These are phyloP conservation scores for Pomacea maculata DNA, from an alignment of 1,140 invertebrate genomes.

Conservation along the genomic window DNA sequence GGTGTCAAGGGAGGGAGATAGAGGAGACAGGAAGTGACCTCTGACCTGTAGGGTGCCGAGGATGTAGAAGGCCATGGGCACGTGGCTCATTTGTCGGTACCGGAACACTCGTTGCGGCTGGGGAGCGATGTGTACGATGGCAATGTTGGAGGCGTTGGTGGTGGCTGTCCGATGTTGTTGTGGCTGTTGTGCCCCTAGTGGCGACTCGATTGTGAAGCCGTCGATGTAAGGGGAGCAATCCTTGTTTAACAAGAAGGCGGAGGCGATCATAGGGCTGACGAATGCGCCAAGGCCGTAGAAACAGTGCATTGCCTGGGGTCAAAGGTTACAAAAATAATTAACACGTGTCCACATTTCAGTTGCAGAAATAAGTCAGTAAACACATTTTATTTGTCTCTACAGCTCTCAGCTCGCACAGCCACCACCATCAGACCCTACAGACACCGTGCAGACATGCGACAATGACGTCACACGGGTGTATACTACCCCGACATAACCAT, in stretches of 20 bases:
- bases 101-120: conserved; percentile 44
- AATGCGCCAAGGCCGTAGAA: conserved; percentile 70
- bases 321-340: neutral
- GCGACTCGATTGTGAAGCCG: conserved; percentile 44
- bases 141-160: neutral
- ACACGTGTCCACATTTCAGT: no score
- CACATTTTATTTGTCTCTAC: neutral
- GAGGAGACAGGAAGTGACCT: neutral
- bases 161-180: neutral
- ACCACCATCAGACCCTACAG: no score
- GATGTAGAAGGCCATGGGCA: conserved; percentile 68
- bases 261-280: conserved; percentile 68
- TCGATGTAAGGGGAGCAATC: conserved; percentile 61
- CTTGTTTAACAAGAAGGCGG: conserved; percentile 68
- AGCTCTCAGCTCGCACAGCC: neutral
- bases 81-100: conserved; percentile 56
- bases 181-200: neutral
- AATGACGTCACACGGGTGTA: no score
- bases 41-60: conserved; percentile 66
- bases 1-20: neutral
- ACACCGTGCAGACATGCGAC: no score
- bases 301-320: conserved; percentile 68
- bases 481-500: no score
- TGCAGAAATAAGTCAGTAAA: no score
- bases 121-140: conserved; percentile 35